phyloP scores from a whole-genome alignment of 2,113 vertebrate genomes.

The Pollachius pollachius region DNA sequence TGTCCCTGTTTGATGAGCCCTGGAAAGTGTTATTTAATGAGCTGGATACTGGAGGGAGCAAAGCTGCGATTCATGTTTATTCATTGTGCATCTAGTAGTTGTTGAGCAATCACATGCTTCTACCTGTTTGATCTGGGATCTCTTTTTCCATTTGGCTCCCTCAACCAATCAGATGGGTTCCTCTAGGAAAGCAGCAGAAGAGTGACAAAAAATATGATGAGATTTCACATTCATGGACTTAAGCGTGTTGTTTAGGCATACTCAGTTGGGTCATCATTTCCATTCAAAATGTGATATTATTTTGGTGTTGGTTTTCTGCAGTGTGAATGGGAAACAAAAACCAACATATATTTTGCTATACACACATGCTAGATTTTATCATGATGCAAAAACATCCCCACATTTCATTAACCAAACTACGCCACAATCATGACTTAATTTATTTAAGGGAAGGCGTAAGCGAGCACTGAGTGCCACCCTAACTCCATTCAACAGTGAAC shows the following conservation, averaged over 20 bases:
- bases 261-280: too few species aligned
- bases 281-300: too few species aligned
- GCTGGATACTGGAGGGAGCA: slow-evolving; percentile 9
- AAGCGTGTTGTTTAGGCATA: background rate
- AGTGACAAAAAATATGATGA: background rate
- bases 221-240: background rate
- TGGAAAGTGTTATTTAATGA: slow-evolving; percentile 27
- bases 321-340: too few species aligned
- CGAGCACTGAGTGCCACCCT: too few species aligned
- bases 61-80: slow-evolving; percentile 18
- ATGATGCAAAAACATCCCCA: too few species aligned
- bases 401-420: too few species aligned
- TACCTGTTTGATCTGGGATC: slow-evolving; percentile 14
- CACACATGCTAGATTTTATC: background rate
- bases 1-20: slow-evolving; percentile 25
- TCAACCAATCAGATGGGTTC: slow-evolving; percentile 4
- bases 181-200: slow-evolving; percentile 9
- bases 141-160: background rate
- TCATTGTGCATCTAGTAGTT: slow-evolving; percentile 10
- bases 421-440: too few species aligned
- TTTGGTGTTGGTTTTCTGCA: too few species aligned
- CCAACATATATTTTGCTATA: background rate
- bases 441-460: too few species aligned
- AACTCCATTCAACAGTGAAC: too few species aligned
- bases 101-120: background rate